These are phyloP conservation scores for Crypturellus tataupa DNA, from an alignment of 2,797 vertebrate genomes.

Conservation along the genomic window DNA sequence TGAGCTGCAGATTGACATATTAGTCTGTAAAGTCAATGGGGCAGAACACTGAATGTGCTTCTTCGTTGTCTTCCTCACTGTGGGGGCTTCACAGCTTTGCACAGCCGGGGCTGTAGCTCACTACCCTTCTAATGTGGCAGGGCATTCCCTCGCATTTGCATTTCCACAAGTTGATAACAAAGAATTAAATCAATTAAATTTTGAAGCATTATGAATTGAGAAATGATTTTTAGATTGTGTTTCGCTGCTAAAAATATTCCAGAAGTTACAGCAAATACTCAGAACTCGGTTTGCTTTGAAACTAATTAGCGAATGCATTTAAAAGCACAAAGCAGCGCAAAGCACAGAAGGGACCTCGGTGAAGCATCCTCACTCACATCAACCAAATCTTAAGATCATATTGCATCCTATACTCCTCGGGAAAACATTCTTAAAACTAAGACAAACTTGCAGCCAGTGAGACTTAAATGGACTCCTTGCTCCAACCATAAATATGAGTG, in stretches of 20 bases:
- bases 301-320: not conserved
- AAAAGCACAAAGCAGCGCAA: not conserved
- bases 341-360: not conserved
- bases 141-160: not conserved
- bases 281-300: not conserved
- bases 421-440: not conserved
- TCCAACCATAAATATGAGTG: conserved; percentile 31
- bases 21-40: not conserved
- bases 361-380: not conserved
- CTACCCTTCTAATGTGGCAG: fast-evolving
- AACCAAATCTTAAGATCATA: not conserved
- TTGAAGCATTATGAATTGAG: not conserved
- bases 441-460: not conserved
- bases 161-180: not conserved
- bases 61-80: not conserved
- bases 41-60: fast-evolving
- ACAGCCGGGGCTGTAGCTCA: too few relatives aligned
- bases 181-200: not conserved
- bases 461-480: not conserved
- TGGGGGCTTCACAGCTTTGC: not conserved
- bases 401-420: not conserved
- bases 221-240: not conserved
- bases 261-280: conserved; percentile 1
- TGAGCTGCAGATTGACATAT: not conserved
- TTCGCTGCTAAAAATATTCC: not conserved